Evolutionary conservation across 2,888 invertebrate genomes (phyloP), one percentile per base, ranked within the genome.

Genomic region (Tuberolachnus salignus): DNA sequence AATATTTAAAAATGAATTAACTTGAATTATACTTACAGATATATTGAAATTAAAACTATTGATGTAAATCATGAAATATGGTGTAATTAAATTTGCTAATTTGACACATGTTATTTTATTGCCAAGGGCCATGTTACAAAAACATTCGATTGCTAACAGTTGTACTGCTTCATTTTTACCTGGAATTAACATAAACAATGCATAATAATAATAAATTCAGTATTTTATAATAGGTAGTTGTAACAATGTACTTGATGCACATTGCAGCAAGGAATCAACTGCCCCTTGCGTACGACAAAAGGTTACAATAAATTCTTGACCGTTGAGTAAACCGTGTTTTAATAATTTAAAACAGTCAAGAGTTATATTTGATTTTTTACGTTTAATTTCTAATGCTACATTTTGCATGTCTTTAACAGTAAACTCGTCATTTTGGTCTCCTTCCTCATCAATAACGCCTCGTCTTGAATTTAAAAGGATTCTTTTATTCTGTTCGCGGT

Each of bases 101-200:
- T 85, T 81, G 0, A 83, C 70, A 72, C 88, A 87, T 0, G 86
- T 85, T 75, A 86, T 86, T 0, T 82, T 42, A 82, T 88, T 87
- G 0, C 88, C 88, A 0, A 89, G 84, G 0, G 89, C 86, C 71
- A 90, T 83, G 83, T 90, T 90, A 82, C 90, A 89, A 70, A 86
- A 86, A 82, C 89, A 89, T 23, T 87, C 87, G 0, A 87, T 87
- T 0, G 89, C 88, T 2, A 85, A 85, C 57, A 87, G 84, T 83
- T 89, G 89, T 63, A 87, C 85, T n/a, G 83, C 85, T 1, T 87
- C 85, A 81, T 88, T 86, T n/a, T 83, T 83, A 67, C 89, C 88
- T 86, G 85, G 75, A 85, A 85, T 55, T 75, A 69, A 75, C 8
- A 66, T 10, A 46, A 44, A 55, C 16, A 55, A 34, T 42, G 16